Evolutionary conservation across 1,140 invertebrate species (phyloP), one percentile per base, ranked within the genome.

Genomic region (Manduca sexta): DNA sequence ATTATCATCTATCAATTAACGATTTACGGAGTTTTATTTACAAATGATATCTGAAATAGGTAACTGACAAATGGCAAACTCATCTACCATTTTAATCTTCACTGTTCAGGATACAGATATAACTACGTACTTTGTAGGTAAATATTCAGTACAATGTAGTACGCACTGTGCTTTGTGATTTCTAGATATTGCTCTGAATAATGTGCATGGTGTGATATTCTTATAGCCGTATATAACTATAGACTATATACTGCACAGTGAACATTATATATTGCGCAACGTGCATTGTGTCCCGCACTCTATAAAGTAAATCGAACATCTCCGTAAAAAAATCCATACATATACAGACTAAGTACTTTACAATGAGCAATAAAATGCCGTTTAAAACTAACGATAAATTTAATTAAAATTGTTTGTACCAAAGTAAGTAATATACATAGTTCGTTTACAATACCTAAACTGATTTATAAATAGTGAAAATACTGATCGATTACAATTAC

Each of bases 381-480:
- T 29, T 13, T 21, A 33, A 13, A 30, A 14, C 26, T 31, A 31
- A 40, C n/a, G 6, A 11, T 41, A 48, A 6, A 17, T 41, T 40
- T 17, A 30, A 49, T 2, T 42, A 42, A 14, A 2, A 41, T n/a
- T n/a, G 6, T 41, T 45, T 45, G 38, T 52, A 41, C 30, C 42
- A 45, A 49, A 35, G 10, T 3, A 40, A 45, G 13, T 40, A 33
- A 38, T 30, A 45, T 38, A 34, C 13, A 34, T n/a, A 40, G 8
- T 51, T 26, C 16, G 16, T 10, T 13, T 34, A 26, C 12, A 42
- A 17, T n/a, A 34, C n/a, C n/a, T n/a, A n/a, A n/a, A n/a, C n/a
- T n/a, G n/a, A n/a, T n/a, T 15, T 39, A 48, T 48, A 45, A 31
- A 18, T 49, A 49, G 14, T 40, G 34, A 49, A 26, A 42, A 49